phyloP scores from a whole-genome alignment of 2,888 invertebrate genomes.

The Oeneis ivallda region DNA sequence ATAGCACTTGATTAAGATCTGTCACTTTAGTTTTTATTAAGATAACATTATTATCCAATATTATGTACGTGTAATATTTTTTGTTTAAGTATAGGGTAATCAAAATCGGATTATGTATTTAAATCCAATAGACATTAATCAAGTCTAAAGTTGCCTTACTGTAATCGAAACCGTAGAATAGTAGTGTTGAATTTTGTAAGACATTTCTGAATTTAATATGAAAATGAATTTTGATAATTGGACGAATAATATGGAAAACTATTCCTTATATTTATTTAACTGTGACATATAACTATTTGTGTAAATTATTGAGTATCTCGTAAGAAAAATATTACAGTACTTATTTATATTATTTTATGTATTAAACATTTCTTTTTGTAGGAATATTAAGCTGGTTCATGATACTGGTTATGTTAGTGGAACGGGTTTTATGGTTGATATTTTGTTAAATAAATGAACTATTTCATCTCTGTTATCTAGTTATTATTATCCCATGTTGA shows the following conservation, averaged over 20 bases:
- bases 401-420: not conserved
- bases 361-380: not conserved
- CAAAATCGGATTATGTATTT: not conserved
- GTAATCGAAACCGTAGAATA: not conserved
- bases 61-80: too few relatives aligned
- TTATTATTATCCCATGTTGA: not conserved
- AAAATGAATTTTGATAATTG: slow-evolving; percentile 3
- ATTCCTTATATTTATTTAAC: too few relatives aligned
- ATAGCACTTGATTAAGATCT: too few relatives aligned
- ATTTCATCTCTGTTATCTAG: not conserved
- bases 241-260: not conserved
- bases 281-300: too few relatives aligned
- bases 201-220: not conserved
- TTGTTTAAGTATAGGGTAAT: not conserved
- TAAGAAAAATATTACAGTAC: not conserved
- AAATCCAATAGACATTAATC: not conserved
- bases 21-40: too few relatives aligned
- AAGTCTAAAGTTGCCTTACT: slow-evolving; percentile 21
- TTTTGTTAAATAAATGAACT: slow-evolving; percentile 14
- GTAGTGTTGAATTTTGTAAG: slow-evolving; percentile 23
- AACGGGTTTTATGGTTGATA: not conserved
- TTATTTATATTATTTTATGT: not conserved
- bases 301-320: not conserved
- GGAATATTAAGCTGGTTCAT: slow-evolving; percentile 6
- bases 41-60: too few relatives aligned